Evolutionary conservation across 2,113 vertebrate genomes (phyloP), one percentile per base, ranked within the genome.

Genomic region (Ailurus styani): DNA sequence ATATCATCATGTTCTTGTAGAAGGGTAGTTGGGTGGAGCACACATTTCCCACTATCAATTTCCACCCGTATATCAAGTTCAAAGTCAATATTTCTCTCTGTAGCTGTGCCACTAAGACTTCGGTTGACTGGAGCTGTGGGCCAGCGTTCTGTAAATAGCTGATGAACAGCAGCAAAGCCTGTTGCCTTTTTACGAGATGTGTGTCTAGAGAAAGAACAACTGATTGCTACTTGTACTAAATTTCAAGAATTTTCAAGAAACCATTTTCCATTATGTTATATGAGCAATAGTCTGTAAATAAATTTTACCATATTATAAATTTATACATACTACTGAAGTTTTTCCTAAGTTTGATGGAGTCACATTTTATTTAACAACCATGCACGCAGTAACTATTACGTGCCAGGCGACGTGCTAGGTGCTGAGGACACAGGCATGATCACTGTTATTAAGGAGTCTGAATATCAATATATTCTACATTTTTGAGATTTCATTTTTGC

Each of bases 21-120:
- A 97, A 99, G 99, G 54, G 99, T 99, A 4, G 99, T 99, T 42
- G 99, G 99, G 93, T 99, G 99, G 93, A 99, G 99, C 37, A 99
- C 99, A 97, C 99, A 99, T 98, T 99, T 99, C 34, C 99, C 99
- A 92, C 99, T 99, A 94, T 99, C 99, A 20, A 99, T 99, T 98
- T 99, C 99, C 83, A 99, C 99, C 25, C 99, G 99, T 85, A 99
- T 98, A 60, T 99, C 99, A 73, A 99, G 99, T 97, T 99, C 99
- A 97, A 99, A 99, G 98, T 99, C 99, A 10, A 99, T 99, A 98
- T 99, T 99, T 91, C 99, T 99, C 93, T 99, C 99, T 0, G 99
- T 99, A 52, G 99, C 96, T 0, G 99, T 98, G 79, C 99, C 98
- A 88, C 99, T 99, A 34, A 99, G 94, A 85, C 99, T 99, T 95